Evolutionary conservation across 2,113 vertebrate genomes (phyloP), one percentile per base, ranked within the genome.

Genomic region (Otus sunia): DNA sequence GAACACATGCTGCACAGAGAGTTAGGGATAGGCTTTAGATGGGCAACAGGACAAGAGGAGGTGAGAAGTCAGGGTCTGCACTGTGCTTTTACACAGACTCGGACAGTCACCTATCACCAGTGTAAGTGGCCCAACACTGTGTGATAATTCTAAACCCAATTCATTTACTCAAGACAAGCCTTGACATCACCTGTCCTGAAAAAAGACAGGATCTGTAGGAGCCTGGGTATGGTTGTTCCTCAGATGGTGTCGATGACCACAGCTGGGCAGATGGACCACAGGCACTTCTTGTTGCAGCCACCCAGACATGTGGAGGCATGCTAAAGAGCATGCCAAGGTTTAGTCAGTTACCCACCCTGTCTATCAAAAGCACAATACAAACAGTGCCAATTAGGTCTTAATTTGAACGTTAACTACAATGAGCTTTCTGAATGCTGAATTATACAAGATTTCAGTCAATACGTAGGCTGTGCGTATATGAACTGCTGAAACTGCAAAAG

Each of bases 101-200:
- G 52, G 55, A 23, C 21, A 74, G 3, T 69, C 52, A 49, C 19
- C 29, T 29, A 7, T 4, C 27, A 22, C 14, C 0, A 0, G 7
- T 14, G 5, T 52, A 58, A 73, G 92, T 3, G 20, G 39, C 37
- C 47, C 62, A 59, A 66, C 15, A 13, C 45, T 29, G 23, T 63
- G 12, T 53, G 29, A 64, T 63, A 92, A 67, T 47, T 43, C 45
- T 64, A 76, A 66, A 75, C 58, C 43, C 9, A 80, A n/a, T 34
- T 71, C 5, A 63, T 37, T 66, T 55, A n/a, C 23, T 67, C 25
- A 78, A 67, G 62, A 55, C 0, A 1, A 88, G 75, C 15, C 50
- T 43, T 41, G 49, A 39, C 39, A 74, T 30, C 11, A n/a, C 19
- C 19, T 50, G 11, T 12, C n/a, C n/a, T 41, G 37, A 81, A 67